Base-by-base conservation (phyloP, 1,140 invertebrate species). In the Augochlora pura region DNA sequence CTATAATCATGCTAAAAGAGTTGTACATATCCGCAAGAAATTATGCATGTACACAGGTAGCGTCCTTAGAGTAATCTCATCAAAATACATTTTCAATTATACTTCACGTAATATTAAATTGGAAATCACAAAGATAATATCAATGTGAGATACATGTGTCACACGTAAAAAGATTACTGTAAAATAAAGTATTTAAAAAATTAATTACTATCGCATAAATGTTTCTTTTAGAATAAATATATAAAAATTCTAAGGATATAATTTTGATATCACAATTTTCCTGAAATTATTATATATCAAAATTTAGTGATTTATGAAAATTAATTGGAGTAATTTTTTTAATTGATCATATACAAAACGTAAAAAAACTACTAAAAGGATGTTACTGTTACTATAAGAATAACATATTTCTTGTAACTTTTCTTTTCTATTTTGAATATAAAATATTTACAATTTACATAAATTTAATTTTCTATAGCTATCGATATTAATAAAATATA, bases 171-270 rank as follows among this genome's bases (percentile, higher is more conserved):
- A n/a, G n/a, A 57, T 27, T 77, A 77, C 23, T 60, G 25, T 49
- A 70, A 76, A 69, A 69, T 69, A 69, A 69, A 46, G 8, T 42
- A 67, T 42, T 49, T 39, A 57, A 70, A 12, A 38, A 77, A 16
- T 49, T 70, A 69, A 23, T 23, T 66, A 76, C 67, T 70, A 25
- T 77, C 69, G 46, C 38, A 60, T 60, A 25, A 46, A 32, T 60
- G n/a, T 14, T 42, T 32, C 27, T 52, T 68, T 10, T 10, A 32
- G 25, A 52, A 10, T 46, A 12, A 12, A 46, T 0, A 46, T 0
- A 32, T 32, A 2, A 32, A 32, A 32, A 32, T 49, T 42, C 39
- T 59, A 2, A 59, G n/a, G 59, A 59, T 68, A 76, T 32, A 32
- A 39, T 42, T 12, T 46, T 32, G 32, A 32, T 7, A 46, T 46